A percentile compares a stretch with the other conserved stretches of the same genome.
phyloP scores from a whole-genome alignment of 2,113 vertebrate species.

The Chiloscyllium plagiosum region DNA sequence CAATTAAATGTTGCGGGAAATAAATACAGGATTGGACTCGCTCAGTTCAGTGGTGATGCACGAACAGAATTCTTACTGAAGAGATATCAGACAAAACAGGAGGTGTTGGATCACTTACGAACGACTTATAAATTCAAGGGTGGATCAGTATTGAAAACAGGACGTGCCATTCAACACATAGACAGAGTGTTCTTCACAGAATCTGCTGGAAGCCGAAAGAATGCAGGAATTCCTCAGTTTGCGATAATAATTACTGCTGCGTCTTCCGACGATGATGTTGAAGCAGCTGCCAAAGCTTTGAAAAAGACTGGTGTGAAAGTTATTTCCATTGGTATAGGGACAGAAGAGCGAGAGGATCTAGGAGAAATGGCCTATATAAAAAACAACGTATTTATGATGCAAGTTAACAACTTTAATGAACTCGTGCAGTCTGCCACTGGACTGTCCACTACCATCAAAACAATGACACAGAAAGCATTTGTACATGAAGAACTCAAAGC shows the following conservation, averaged over 20 bases:
- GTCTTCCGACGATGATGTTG: slow-evolving; percentile 53
- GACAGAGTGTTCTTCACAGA: slow-evolving; percentile 51
- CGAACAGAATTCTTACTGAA: slow-evolving; percentile 63
- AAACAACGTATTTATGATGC: slow-evolving; percentile 35
- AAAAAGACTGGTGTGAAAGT: slow-evolving; percentile 55
- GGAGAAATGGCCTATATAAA: slow-evolving; percentile 41
- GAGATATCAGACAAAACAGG: slow-evolving; percentile 47
- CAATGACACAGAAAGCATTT: background rate
- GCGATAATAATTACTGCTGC: slow-evolving; percentile 61
- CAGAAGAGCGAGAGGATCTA: slow-evolving; percentile 45
- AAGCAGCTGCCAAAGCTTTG: slow-evolving; percentile 46
- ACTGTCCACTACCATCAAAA: slow-evolving; percentile 48
- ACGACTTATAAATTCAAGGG: slow-evolving; percentile 41
- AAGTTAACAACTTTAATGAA: slow-evolving; percentile 22
- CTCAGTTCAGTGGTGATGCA: slow-evolving; percentile 54
- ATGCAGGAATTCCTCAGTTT: slow-evolving; percentile 54
- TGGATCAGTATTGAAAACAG: slow-evolving; percentile 49
- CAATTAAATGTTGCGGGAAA: slow-evolving; percentile 55
- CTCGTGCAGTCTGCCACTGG: background rate
- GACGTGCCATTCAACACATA: slow-evolving; percentile 51
- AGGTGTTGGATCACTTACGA: slow-evolving; percentile 44
- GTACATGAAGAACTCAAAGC: background rate
- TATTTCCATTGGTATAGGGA: slow-evolving; percentile 52
- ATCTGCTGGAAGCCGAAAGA: slow-evolving; percentile 53
- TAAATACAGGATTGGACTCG: slow-evolving; percentile 61